Evolutionary conservation across 2,888 invertebrate genomes (phyloP).

Genomic region (Enchytraeus crypticus): DNA sequence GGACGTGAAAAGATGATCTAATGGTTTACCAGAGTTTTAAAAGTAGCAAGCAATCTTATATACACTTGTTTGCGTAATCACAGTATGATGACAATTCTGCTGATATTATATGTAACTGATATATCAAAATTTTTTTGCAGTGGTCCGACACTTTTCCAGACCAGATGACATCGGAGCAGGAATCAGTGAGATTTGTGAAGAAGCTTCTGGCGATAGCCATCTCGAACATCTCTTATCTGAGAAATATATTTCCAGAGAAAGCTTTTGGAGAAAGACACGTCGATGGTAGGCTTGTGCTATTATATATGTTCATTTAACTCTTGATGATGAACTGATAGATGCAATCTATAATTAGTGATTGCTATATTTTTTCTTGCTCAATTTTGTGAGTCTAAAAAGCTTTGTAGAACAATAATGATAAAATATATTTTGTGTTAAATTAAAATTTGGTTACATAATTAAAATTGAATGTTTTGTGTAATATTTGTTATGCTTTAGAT

Average conservation of each 20-base stretch:
- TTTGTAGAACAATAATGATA: neutral
- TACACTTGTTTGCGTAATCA: no score
- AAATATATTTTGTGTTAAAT: neutral
- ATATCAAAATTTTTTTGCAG: no score
- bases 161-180: conserved; percentile 42
- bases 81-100: no score
- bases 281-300: conserved; percentile 48
- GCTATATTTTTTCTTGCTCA: no score
- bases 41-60: no score
- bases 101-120: no score
- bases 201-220: conserved; percentile 49
- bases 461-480: neutral
- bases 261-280: conserved; percentile 49
- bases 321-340: neutral
- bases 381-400: conserved; percentile 22
- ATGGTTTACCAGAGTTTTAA: no score
- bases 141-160: conserved; percentile 48
- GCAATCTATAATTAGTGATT: no score
- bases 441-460: neutral
- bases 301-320: no score
- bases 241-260: conserved; percentile 49
- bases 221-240: conserved; percentile 48
- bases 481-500: conserved; percentile 15
- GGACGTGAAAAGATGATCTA: no score
- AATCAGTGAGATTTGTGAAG: conserved; percentile 49